Percentiles rank a stretch among this genome's conserved stretches.
phyloP scores from a whole-genome alignment of 2,113 vertebrate genomes.

The Phocoena sinus region DNA sequence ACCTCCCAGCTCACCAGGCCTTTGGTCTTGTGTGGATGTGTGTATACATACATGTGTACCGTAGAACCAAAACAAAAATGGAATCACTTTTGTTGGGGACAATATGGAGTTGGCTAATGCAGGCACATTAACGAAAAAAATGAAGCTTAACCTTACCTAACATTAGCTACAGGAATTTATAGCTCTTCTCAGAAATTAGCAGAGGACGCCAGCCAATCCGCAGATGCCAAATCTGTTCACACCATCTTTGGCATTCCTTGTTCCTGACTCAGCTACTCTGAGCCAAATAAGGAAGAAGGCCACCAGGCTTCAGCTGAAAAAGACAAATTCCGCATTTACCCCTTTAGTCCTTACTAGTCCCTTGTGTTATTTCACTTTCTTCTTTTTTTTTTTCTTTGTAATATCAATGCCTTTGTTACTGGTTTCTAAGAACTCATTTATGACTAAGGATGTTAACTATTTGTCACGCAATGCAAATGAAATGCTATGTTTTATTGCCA shows the following conservation, averaged over 20 bases:
- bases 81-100: background rate
- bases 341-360: background rate
- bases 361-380: background rate
- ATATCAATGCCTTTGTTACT: background rate
- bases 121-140: background rate
- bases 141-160: background rate
- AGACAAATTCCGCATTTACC: background rate
- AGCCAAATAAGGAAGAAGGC: background rate
- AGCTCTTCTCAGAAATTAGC: background rate
- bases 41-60: background rate
- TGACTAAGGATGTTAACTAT: background rate
- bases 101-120: background rate
- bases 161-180: background rate
- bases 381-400: background rate
- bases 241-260: background rate
- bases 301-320: background rate
- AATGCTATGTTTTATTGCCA: background rate
- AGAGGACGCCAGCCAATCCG: background rate
- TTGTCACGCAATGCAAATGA: background rate
- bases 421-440: background rate
- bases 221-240: background rate
- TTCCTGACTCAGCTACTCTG: background rate
- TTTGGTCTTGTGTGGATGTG: background rate
- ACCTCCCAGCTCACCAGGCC: background rate
- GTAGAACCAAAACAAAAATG: background rate